Evolutionary conservation across 2,888 invertebrate genomes (phyloP), one percentile per base, ranked within the genome.

Genomic region (Drosophila nr. perissopoda): DNA sequence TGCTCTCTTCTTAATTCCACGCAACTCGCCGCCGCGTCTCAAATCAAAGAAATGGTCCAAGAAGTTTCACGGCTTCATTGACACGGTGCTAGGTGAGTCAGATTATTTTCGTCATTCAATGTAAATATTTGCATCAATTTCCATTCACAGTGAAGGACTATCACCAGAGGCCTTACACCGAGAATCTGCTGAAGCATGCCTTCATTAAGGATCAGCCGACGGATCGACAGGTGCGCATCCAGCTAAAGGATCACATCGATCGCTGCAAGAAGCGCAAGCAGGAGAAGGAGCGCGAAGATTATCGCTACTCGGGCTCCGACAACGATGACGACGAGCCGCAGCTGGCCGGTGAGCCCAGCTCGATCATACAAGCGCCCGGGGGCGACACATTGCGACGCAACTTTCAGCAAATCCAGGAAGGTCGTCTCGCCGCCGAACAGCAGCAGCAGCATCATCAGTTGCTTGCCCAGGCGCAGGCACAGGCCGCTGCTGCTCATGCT

Each of bases 151-250:
- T 99, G 72, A 99, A 99, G 95, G 99, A 99, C 94, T 99, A 99
- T 94, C 99, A 99, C 93, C 98, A 98, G 94, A 95, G 99, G 92
- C 99, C 99, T 76, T 99, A 98, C 94, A 99, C 99, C 83, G 99
- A 99, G 94, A 98, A 99, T 93, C 95, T 99, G 81, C 94, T 99
- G 82, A 98, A 98, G 93, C 99, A 99, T 94, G 96, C 98, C 71
- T 99, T 99, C 94, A 99, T 99, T 91, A 96, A 98, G 94, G 99
- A 99, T 94, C 99, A 99, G 94, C 99, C 99, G 27, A 99, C 99
- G 60, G 99, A 99, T 94, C 95, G 99, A 88, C 98, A 99, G 94
- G 99, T 99, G 83, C 95, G 99, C 92, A 99, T 99, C 94, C 99
- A 99, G 93, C 95, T 99, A 81, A 99, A 99, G 94, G 99, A 99